Conservation (phyloP, 2,113 vertebrate genomes). For the Zosterops lateralis region DNA sequence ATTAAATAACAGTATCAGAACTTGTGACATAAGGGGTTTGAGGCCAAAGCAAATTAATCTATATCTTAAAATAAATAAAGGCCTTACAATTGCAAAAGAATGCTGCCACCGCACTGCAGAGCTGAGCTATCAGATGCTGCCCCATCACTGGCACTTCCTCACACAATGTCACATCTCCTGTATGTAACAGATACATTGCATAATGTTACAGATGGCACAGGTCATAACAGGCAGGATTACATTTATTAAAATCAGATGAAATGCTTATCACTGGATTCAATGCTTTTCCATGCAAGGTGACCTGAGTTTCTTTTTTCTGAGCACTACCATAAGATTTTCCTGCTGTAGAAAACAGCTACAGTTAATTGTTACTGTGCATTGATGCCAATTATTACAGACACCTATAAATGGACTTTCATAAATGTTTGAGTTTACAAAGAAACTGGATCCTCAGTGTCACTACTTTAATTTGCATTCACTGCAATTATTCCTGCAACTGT, state of each 20-base stretch:
- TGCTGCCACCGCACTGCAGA: not conserved
- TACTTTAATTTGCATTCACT: not conserved
- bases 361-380: not conserved
- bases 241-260: slow-evolving; percentile 42
- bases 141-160: not conserved
- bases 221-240: slow-evolving; percentile 39
- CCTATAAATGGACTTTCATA: not conserved
- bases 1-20: not conserved
- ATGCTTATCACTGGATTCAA: slow-evolving; percentile 13
- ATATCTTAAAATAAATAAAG: not conserved
- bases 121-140: not conserved
- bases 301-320: not conserved
- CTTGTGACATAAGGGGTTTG: not conserved
- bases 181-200: not conserved
- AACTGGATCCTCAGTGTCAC: not conserved
- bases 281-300: slow-evolving; percentile 43
- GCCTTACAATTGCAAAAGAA: not conserved
- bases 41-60: not conserved
- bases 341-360: not conserved
- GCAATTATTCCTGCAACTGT: not conserved
- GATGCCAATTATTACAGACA: not conserved
- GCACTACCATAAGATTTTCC: not conserved
- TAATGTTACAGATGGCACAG: slow-evolving; percentile 62
- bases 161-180: not conserved
- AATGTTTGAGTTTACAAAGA: not conserved